phyloP scores from a whole-genome alignment of 53 echinoderm and acorn worm species.

The Patiria pectinifera region DNA sequence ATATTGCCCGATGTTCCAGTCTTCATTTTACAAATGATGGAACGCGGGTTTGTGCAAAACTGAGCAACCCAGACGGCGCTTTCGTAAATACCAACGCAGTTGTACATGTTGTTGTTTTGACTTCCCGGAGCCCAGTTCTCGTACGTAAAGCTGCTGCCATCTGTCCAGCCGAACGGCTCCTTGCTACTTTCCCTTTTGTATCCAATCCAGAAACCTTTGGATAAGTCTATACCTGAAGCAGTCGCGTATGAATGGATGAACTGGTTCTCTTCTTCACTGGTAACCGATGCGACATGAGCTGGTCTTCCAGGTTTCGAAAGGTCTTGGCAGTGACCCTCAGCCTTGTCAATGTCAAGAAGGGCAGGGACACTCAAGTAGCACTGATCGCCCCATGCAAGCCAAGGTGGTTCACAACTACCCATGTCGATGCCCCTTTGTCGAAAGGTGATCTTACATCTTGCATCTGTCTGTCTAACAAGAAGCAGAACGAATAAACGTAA shows the following conservation, averaged over 20 bases:
- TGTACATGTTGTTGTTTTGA: too few relatives aligned
- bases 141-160: not conserved
- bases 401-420: not conserved
- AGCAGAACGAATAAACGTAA: too few relatives aligned
- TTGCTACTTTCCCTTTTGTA: not conserved
- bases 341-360: too few relatives aligned
- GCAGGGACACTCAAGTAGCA: slow-evolving; percentile 8
- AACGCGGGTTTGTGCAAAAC: not conserved
- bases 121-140: too few relatives aligned
- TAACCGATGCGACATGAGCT: slow-evolving; percentile 28
- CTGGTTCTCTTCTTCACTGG: slow-evolving; percentile 3
- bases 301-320: slow-evolving; percentile 1
- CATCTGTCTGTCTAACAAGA: too few relatives aligned
- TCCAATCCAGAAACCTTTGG: slow-evolving; percentile 14
- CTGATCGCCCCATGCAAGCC: not conserved
- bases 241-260: not conserved
- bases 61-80: not conserved
- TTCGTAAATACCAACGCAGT: not conserved
- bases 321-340: not conserved
- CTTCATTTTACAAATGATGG: not conserved
- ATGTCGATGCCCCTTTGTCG: too few relatives aligned
- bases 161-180: not conserved
- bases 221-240: not conserved
- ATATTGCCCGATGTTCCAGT: too few relatives aligned
- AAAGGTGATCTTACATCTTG: too few relatives aligned